Percentiles rank a stretch among this genome's conserved stretches.
Evolutionary conservation across 2,113 vertebrate species (phyloP).

Genomic region (Menura novaehollandiae): DNA sequence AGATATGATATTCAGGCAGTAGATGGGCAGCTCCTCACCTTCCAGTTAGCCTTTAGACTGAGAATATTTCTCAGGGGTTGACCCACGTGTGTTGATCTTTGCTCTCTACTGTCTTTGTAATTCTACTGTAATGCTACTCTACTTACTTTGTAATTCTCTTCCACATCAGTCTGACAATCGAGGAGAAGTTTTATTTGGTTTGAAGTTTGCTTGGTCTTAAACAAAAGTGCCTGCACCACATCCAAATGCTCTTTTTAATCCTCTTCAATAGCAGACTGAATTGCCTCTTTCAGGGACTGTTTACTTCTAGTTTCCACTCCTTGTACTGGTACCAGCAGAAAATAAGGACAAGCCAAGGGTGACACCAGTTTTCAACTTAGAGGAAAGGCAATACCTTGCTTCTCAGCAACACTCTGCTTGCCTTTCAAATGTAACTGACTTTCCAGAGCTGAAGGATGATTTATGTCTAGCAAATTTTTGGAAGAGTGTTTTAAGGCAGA

Average conservation of each 20-base stretch:
- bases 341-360: neutral
- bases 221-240: neutral
- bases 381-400: neutral
- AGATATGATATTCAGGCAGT: neutral
- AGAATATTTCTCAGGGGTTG: neutral
- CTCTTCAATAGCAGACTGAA: neutral
- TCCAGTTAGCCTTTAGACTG: neutral
- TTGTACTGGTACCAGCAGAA: neutral
- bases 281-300: neutral
- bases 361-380: neutral
- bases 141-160: neutral
- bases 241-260: neutral
- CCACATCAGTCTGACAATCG: accelerated
- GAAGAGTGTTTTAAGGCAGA: neutral
- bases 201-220: neutral
- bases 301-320: neutral
- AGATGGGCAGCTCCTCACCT: neutral
- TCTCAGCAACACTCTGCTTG: neutral
- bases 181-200: neutral
- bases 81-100: neutral
- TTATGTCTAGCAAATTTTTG: neutral
- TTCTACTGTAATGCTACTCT: no score
- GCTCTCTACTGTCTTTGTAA: neutral
- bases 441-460: neutral
- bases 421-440: neutral